Evolutionary conservation across 2,888 invertebrate genomes (phyloP).

Genomic region (Isotomurus palustris): DNA sequence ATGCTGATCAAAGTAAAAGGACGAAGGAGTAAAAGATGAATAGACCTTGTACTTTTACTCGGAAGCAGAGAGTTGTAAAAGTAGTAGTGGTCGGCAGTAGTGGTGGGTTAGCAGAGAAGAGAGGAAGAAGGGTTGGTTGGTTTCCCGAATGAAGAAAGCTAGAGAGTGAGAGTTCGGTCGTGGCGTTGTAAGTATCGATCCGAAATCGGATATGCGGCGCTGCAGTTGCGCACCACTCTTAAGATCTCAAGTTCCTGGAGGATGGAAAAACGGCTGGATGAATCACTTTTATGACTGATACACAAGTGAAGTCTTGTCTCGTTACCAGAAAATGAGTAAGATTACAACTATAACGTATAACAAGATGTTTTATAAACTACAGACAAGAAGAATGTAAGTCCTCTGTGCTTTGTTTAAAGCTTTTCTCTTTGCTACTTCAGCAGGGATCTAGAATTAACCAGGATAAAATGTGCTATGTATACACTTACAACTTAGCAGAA

Average conservation of each 20-base stretch:
- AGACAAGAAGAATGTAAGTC: background rate
- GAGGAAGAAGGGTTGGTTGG: background rate
- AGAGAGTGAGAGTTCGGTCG: slow-evolving; percentile 11
- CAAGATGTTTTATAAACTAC: background rate
- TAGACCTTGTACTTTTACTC: too few species aligned
- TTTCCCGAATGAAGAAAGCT: background rate
- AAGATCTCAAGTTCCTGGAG: slow-evolving; percentile 6
- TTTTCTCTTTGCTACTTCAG: background rate
- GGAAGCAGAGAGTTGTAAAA: background rate
- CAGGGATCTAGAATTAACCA: background rate
- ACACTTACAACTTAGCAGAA: too few species aligned
- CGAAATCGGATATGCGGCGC: slow-evolving; percentile 35
- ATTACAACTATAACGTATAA: too few species aligned
- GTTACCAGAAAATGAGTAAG: too few species aligned
- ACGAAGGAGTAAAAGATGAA: too few species aligned
- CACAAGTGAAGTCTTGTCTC: background rate
- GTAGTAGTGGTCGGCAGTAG: background rate
- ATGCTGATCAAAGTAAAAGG: too few species aligned
- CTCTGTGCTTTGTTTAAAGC: too few species aligned
- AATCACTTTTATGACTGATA: slow-evolving; percentile 2
- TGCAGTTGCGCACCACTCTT: slow-evolving; percentile 39
- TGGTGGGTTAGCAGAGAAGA: slow-evolving; percentile 1
- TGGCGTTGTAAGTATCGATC: slow-evolving; percentile 43
- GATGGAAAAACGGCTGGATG: slow-evolving; percentile 2
- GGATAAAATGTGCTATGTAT: background rate